phyloP scores from a whole-genome alignment of 2,888 invertebrate species.

The Hesperia comma region DNA sequence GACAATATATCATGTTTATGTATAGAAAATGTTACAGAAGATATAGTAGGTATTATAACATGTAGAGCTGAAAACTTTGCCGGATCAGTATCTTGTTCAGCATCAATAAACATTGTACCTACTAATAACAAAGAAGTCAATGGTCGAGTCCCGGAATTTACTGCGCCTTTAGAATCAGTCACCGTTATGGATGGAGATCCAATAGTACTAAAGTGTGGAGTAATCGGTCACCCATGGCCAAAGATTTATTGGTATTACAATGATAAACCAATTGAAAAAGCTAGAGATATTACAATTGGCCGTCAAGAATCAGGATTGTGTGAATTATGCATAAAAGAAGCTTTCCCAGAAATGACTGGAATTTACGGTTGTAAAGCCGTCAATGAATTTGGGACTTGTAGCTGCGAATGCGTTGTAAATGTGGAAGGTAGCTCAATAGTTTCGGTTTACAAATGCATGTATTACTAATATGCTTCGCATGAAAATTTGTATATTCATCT shows the following conservation, averaged over 20 bases:
- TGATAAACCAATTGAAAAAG: constrained; percentile 87
- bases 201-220: constrained; percentile 88
- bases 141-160: constrained; percentile 88
- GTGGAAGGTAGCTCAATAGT: constrained; percentile 89
- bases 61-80: constrained; percentile 95
- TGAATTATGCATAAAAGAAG: constrained; percentile 92
- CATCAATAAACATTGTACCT: constrained; percentile 86
- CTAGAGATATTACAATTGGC: constrained; percentile 89
- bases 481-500: constrained; percentile 8
- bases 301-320: constrained; percentile 92
- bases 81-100: constrained; percentile 94
- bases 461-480: constrained; percentile 46
- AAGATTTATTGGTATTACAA: constrained; percentile 92
- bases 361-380: constrained; percentile 92
- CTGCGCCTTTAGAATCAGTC: constrained; percentile 88
- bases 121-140: constrained; percentile 72
- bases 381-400: constrained; percentile 92
- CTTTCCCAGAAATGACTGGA: constrained; percentile 95
- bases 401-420: constrained; percentile 89
- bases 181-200: constrained; percentile 96
- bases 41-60: constrained; percentile 90
- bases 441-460: constrained; percentile 51
- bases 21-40: constrained; percentile 88
- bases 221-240: constrained; percentile 91
- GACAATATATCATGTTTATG: constrained; percentile 92